Percentiles rank a stretch among this genome's conserved stretches.
Conservation (phyloP, 2,113 vertebrate species). For the Phrynosoma platyrhinos region DNA sequence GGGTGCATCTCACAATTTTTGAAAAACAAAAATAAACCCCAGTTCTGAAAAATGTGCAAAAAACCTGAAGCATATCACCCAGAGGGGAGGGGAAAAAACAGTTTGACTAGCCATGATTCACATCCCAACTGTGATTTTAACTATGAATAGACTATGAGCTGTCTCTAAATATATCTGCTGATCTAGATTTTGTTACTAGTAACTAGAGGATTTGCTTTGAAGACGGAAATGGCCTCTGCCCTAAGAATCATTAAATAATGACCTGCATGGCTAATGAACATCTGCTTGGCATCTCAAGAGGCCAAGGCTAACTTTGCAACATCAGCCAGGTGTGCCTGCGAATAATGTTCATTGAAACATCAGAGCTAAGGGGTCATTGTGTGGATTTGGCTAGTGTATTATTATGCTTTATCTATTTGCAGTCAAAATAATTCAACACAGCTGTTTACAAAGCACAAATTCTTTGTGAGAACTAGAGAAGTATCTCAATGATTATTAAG, state of each 20-base stretch:
- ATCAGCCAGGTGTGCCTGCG: not conserved
- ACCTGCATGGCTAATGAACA: not conserved
- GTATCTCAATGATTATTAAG: not conserved
- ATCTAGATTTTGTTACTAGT: not conserved
- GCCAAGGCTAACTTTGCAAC: not conserved
- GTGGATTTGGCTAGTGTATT: not conserved
- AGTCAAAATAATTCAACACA: not conserved
- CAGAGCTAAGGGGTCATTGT: not conserved
- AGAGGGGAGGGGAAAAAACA: too few species aligned
- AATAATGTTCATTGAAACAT: not conserved
- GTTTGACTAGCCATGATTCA: too few species aligned
- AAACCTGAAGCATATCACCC: too few species aligned
- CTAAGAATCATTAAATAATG: not conserved
- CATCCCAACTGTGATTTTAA: too few species aligned
- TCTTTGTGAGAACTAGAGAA: not conserved
- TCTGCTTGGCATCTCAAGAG: not conserved
- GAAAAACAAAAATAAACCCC: too few species aligned
- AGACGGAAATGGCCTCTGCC: constrained; percentile 3
- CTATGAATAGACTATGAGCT: not conserved
- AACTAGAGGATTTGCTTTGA: not conserved
- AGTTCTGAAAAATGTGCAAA: too few species aligned
- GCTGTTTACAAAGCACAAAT: not conserved
- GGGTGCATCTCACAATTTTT: too few species aligned
- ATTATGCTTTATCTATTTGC: not conserved
- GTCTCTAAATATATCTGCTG: not conserved